Conservation (phyloP, 2,888 invertebrate species). For the Leptinotarsa tumamoca region DNA sequence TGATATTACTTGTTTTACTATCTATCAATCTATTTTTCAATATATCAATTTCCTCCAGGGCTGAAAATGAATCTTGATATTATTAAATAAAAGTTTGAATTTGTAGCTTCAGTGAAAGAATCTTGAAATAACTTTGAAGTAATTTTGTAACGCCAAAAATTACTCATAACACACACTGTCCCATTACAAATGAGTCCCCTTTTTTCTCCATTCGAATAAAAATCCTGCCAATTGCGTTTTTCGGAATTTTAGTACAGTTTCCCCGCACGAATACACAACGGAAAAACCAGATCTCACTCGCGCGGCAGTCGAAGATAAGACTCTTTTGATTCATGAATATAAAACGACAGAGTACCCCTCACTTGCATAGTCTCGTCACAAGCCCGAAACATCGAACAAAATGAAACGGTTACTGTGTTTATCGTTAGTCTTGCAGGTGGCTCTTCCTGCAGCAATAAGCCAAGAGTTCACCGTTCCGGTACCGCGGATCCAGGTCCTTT, state of each 20-base stretch:
- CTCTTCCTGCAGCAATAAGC: conserved; percentile 21
- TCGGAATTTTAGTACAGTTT: background rate
- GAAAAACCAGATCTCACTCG: conserved; percentile 4
- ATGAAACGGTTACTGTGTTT: conserved; percentile 9
- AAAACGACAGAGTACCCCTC: background rate
- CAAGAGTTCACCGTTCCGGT: conserved; percentile 66
- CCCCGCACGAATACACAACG: background rate
- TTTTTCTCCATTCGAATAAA: background rate
- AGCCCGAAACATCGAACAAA: background rate
- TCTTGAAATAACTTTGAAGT: too few species aligned
- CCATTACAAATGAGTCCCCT: background rate
- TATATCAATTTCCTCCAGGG: too few species aligned
- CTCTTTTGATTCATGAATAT: background rate
- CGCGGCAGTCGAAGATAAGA: background rate
- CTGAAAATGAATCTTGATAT: too few species aligned
- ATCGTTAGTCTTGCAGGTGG: conserved; percentile 17
- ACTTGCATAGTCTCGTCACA: background rate
- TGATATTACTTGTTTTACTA: too few species aligned
- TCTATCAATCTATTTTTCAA: too few species aligned
- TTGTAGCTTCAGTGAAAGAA: too few species aligned
- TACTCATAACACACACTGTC: too few species aligned
- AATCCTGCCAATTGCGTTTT: background rate
- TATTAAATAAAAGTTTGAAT: too few species aligned
- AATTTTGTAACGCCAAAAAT: too few species aligned
- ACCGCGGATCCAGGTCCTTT: conserved; percentile 71